Evolutionary conservation across 2,888 invertebrate species (phyloP).

Genomic region (Ophion ventricosus): DNA sequence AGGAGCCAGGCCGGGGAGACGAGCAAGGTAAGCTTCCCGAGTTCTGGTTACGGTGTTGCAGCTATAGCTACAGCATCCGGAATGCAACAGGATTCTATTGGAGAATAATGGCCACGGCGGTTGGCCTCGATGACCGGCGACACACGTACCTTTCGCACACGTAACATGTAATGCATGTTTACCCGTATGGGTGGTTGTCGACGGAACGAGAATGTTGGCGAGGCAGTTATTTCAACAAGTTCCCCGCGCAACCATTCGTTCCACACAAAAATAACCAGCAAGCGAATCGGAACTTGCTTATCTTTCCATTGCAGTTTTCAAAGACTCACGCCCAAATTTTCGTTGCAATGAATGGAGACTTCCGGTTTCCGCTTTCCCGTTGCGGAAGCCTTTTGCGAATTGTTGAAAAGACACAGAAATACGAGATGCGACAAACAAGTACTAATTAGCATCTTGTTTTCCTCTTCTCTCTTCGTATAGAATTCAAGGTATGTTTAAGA

Average conservation of each 20-base stretch:
- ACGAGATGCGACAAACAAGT: neutral
- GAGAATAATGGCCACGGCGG: slow-evolving; percentile 65
- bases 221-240: slow-evolving; percentile 22
- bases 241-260: slow-evolving; percentile 7
- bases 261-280: neutral
- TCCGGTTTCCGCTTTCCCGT: neutral
- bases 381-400: neutral
- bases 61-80: slow-evolving; percentile 67
- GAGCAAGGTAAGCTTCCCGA: slow-evolving; percentile 17
- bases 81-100: slow-evolving; percentile 76
- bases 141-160: slow-evolving; percentile 9
- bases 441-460: neutral
- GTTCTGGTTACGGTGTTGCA: slow-evolving; percentile 54
- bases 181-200: slow-evolving; percentile 6
- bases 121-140: slow-evolving; percentile 57
- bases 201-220: slow-evolving; percentile 17
- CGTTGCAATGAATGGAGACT: neutral
- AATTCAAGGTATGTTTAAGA: no score
- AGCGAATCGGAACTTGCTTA: neutral
- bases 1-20: neutral
- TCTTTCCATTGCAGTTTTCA: neutral
- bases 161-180: slow-evolving; percentile 14
- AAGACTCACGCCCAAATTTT: neutral
- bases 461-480: no score
- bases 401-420: neutral